A percentile compares a stretch with the other conserved stretches of the same genome.
Evolutionary conservation across 2,113 vertebrate genomes (phyloP).

Genomic region (Seriola aureovittata): DNA sequence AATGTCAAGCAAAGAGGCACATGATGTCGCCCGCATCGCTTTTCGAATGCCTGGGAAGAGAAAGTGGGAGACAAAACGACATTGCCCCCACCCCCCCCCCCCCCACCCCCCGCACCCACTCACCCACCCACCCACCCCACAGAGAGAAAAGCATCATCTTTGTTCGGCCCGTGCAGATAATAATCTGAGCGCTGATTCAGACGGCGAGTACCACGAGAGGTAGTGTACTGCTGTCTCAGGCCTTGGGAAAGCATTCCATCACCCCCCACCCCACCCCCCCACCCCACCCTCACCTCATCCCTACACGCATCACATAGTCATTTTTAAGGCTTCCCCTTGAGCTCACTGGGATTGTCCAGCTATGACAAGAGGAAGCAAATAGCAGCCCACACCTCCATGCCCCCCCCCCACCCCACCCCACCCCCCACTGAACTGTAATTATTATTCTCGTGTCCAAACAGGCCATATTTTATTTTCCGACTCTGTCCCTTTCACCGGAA

Average conservation of each 20-base stretch:
- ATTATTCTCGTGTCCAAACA: slow-evolving; percentile 27
- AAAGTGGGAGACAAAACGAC: slow-evolving; percentile 37
- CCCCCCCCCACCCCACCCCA: no score
- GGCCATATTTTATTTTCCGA: neutral
- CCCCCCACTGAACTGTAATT: slow-evolving; percentile 43
- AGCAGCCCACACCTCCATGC: slow-evolving; percentile 63
- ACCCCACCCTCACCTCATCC: neutral
- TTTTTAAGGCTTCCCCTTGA: no score
- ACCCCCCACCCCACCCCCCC: slow-evolving; percentile 24
- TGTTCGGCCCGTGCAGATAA: slow-evolving; percentile 53
- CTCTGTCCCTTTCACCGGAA: neutral
- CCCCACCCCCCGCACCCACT: no score
- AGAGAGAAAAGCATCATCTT: slow-evolving; percentile 60
- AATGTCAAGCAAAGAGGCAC: slow-evolving; percentile 67
- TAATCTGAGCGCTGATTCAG: slow-evolving; percentile 58
- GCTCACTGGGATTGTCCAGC: slow-evolving; percentile 40
- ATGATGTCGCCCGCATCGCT: slow-evolving; percentile 45
- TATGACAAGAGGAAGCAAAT: slow-evolving; percentile 43
- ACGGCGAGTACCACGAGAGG: slow-evolving; percentile 39
- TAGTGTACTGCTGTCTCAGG: slow-evolving; percentile 45
- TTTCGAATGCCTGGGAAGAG: slow-evolving; percentile 53
- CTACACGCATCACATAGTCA: slow-evolving; percentile 35
- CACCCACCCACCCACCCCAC: no score
- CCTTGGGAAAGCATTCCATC: slow-evolving; percentile 56
- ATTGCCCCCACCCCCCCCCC: no score